Evolutionary conservation across 2,888 invertebrate species (phyloP).

Genomic region (Eristalis intricaria): DNA sequence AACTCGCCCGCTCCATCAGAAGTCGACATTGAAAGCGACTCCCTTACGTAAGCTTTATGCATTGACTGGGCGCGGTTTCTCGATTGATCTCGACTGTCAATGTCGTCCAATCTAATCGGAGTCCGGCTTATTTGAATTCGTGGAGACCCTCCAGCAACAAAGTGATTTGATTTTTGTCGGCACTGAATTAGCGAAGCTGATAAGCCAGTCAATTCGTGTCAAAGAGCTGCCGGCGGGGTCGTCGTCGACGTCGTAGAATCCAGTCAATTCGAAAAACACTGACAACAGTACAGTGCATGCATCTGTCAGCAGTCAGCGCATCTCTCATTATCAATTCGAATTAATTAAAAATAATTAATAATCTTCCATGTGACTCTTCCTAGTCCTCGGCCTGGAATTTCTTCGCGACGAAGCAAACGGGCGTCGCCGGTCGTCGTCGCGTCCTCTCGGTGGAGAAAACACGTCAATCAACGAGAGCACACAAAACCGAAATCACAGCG

Average conservation of each 20-base stretch:
- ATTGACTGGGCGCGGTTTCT: not conserved
- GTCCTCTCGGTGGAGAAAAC: slow-evolving; percentile 40
- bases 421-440: too few relatives aligned
- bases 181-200: not conserved
- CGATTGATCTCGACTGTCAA: not conserved
- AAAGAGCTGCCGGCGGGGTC: not conserved
- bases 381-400: slow-evolving; percentile 26
- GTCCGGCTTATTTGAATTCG: not conserved
- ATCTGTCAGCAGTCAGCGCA: slow-evolving; percentile 19
- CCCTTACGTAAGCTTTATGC: not conserved
- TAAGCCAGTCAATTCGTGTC: not conserved
- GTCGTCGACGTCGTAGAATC: not conserved
- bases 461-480: slow-evolving; percentile 32
- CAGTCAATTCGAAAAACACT: not conserved
- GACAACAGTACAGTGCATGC: not conserved
- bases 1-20: not conserved
- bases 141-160: not conserved
- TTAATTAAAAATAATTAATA: slow-evolving; percentile 66
- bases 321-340: slow-evolving; percentile 55
- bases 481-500: slow-evolving; percentile 21
- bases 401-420: not conserved
- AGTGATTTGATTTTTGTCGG: not conserved
- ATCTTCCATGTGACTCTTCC: slow-evolving; percentile 47
- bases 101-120: not conserved
- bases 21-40: not conserved